Evolutionary conservation across 2,113 vertebrate species (phyloP), one percentile per base, ranked within the genome.

Genomic region (Pycnonotus jocosus): DNA sequence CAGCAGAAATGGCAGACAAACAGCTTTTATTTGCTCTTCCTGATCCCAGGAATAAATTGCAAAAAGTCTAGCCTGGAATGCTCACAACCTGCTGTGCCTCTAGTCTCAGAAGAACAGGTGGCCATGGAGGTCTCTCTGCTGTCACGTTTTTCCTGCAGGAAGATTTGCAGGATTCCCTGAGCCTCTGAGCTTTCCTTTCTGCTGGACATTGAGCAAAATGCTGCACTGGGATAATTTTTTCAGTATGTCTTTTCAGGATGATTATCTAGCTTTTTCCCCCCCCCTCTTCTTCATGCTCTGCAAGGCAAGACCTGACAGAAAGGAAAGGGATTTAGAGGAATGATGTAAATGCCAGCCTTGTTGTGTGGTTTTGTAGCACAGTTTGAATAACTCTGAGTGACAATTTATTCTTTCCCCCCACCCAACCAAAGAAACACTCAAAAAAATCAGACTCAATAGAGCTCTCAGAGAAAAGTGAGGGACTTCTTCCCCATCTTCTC

Each of bases 101-200:
- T 53, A 53, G 17, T 72, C 57, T n/a, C 38, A 14, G 25, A 33
- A 40, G 28, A 72, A 12, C 11, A n/a, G 12, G n/a, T 72, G 47
- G n/a, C 37, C 64, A 7, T 5, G 68, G 22, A 27, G 44, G 45
- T 31, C 2, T 45, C 27, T 77, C 15, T 38, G 7, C 48, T n/a
- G 24, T 60, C 40, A 37, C 0, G 0, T 25, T 61, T 77, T 18
- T 18, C 22, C 16, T 2, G 1, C 1, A 3, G 54, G 60, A 79
- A 79, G 33, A 21, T 60, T 64, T 79, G 35, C 31, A 15, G 37
- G 38, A 17, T 72, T 56, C 47, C 31, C 23, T 33, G 47, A 81
- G 25, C 15, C 80, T 54, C 35, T 45, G 53, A 66, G 80, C 33
- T 45, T 66, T 66, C n/a, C 10, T 51, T 25, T 61, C 37, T 77